Base-by-base conservation (phyloP, 1,140 invertebrate species). In the Pentalonia nigronervosa region DNA sequence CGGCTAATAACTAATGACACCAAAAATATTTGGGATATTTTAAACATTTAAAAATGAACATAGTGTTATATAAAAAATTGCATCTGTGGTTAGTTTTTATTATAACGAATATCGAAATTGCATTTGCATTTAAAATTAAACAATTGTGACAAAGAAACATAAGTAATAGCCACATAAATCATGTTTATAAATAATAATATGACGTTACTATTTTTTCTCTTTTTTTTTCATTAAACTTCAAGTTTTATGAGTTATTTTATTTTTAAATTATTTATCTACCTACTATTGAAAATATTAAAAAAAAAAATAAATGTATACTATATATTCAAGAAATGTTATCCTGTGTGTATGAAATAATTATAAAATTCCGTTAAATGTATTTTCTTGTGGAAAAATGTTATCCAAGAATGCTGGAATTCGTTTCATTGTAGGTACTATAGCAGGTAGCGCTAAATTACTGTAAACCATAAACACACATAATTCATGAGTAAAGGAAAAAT, bases 341-440 rank as follows among this genome's bases (percentile, higher is more conserved):
- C 88, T 50, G 34, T 48, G 50, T 25, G 23, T n/a, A 56, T 17
- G 3, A 25, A 56, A 89, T 89, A 89, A 89, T 89, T 89, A 89
- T 56, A 56, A 89, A 56, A 89, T 89, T 89, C 88, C 50, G 50
- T 25, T 56, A 41, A 56, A 89, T 56, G 53, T 48, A 34, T n/a
- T 53, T 89, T 87, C 30, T 23, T 50, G 20, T 0, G 2, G n/a
- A 53, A 89, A 89, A 56, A 89, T 89, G 17, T 20, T 30, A 89
- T 25, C 47, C 23, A 41, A 56, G 88, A 89, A 56, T 56, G 88
- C 23, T 89, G 50, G 50, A 89, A 89, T 89, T 89, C 34, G 88
- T 56, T 89, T 56, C 23, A 89, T 89, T 53, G 88, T 56, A 56
- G 11, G 9, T 47, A n/a, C 4, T 86, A 21, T 23, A 47, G 84